Base-by-base conservation (phyloP, 2,797 vertebrate genomes). In the Benthosema pterotum region DNA sequence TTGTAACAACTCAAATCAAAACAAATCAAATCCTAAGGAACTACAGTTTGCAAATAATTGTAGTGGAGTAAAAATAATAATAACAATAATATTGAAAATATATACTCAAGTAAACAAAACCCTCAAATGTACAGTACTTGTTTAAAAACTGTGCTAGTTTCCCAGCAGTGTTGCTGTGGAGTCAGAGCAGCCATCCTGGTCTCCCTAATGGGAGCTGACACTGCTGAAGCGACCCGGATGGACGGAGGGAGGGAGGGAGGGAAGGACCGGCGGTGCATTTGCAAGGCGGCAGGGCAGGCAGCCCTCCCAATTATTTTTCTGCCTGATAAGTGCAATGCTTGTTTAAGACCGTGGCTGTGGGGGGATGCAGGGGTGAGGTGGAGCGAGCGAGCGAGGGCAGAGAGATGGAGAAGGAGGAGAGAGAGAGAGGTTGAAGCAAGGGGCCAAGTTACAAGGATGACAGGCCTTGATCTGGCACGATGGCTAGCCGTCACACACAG, bases 291-390 rank as follows among this genome's bases (percentile, higher is more conserved):
- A 25, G 22, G 89, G 74, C 77, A 79, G 67, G 87, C 84, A 90
- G 82, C 85, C 87, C 80, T 91, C 85, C 84, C 91, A 92, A 91
- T 93, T 92, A 92, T 92, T 92, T 92, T 92, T 90, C 89, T 89
- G 89, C 86, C 87, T 90, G 83, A 91, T 91, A 88, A 91, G 84
- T 89, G 84, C 80, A 77, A 52, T 62, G 82, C 89, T 91, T 89
- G 87, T 91, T 92, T 91, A 88, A 89, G 73, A 70, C 77, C 63
- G 59, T 60, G 67, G 73, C 70, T 38, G 32, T 38, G 8, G 8
- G 52, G 69, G 77, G 79, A 77, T 80, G 53, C 68, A 84, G 51
- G 71, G 77, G 78, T 72, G 49, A 60, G 22, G 57, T 48, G 25
- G 74, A 71, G 19, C 9, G 46, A 47, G 62, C 19, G 74, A 71